Evolutionary conservation across 2,888 invertebrate species (phyloP).

Genomic region (Rhimphoctona megacephalus): DNA sequence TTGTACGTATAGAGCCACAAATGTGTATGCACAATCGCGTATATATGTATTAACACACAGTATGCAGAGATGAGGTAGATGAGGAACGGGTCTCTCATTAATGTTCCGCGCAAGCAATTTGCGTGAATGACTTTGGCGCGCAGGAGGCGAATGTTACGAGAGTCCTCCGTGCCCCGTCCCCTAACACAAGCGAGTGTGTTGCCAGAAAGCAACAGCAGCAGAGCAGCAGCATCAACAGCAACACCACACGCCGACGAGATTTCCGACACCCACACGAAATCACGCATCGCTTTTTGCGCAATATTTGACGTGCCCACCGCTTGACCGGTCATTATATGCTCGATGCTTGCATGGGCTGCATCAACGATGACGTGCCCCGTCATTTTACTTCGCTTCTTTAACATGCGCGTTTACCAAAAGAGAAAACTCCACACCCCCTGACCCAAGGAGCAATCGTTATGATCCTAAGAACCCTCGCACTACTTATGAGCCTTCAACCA

Average conservation of each 20-base stretch:
- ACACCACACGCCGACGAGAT: slow-evolving; percentile 64
- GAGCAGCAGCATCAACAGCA: slow-evolving; percentile 23
- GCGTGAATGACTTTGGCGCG: slow-evolving; percentile 78
- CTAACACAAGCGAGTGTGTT: slow-evolving; percentile 30
- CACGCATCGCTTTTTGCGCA: slow-evolving; percentile 48
- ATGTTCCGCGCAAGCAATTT: slow-evolving; percentile 78
- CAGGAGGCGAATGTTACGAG: slow-evolving; percentile 51
- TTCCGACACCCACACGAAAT: slow-evolving; percentile 75
- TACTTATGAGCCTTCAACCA: slow-evolving; percentile 62
- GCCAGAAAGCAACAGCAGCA: slow-evolving; percentile 56
- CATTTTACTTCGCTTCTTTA: slow-evolving; percentile 54
- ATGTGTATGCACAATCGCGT: slow-evolving; percentile 14
- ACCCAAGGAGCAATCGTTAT: slow-evolving; percentile 56
- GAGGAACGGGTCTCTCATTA: slow-evolving; percentile 76
- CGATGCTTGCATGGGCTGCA: slow-evolving; percentile 65
- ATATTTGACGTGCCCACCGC: slow-evolving; percentile 58
- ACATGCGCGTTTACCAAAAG: slow-evolving; percentile 65
- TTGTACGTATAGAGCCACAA: slow-evolving; percentile 10
- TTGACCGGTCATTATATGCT: slow-evolving; percentile 77
- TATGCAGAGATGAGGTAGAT: slow-evolving; percentile 54
- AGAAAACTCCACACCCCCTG: slow-evolving; percentile 56
- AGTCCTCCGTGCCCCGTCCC: slow-evolving; percentile 49
- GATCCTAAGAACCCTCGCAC: slow-evolving; percentile 28
- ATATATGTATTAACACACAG: slow-evolving; percentile 10
- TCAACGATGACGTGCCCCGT: slow-evolving; percentile 54